phyloP scores from a whole-genome alignment of 1,140 invertebrate genomes.

The Pseudomyrmex flavicornis region DNA sequence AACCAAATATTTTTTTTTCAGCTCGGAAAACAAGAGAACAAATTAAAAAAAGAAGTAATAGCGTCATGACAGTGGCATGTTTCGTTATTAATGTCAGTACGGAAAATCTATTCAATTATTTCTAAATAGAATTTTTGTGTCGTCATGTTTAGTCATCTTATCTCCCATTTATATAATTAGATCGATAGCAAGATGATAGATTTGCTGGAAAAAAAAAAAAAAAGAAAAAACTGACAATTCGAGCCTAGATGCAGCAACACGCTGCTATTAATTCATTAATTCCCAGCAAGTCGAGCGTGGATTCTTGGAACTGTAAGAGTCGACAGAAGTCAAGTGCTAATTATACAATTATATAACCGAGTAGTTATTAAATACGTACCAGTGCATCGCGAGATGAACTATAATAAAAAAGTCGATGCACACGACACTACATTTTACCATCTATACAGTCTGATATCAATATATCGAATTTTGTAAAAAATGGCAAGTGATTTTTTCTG shows the following conservation, averaged over 20 bases:
- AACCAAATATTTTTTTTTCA: background rate
- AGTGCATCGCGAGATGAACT: background rate
- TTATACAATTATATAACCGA: conserved; percentile 74
- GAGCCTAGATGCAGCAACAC: conserved; percentile 3
- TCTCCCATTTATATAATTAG: background rate
- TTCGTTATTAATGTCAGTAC: too few species aligned
- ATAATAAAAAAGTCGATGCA: conserved; percentile 1
- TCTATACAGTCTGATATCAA: background rate
- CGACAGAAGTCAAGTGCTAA: conserved; percentile 71
- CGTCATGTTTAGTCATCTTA: background rate
- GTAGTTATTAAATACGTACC: conserved; percentile 63
- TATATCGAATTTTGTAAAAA: background rate
- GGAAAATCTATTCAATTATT: background rate
- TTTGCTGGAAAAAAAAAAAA: background rate
- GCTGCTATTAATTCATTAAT: conserved; percentile 47
- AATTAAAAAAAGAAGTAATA: background rate
- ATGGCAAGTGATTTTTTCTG: too few species aligned
- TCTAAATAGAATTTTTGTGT: background rate
- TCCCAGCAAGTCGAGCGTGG: conserved; percentile 1
- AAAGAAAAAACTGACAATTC: background rate
- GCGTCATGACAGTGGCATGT: too few species aligned
- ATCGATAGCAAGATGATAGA: background rate
- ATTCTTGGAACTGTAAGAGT: conserved; percentile 67
- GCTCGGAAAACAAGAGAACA: too few species aligned
- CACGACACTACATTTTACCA: background rate